Evolutionary conservation across 2,113 vertebrate species (phyloP), one percentile per base, ranked within the genome.

Genomic region (Sinocyclocheilus grahami): DNA sequence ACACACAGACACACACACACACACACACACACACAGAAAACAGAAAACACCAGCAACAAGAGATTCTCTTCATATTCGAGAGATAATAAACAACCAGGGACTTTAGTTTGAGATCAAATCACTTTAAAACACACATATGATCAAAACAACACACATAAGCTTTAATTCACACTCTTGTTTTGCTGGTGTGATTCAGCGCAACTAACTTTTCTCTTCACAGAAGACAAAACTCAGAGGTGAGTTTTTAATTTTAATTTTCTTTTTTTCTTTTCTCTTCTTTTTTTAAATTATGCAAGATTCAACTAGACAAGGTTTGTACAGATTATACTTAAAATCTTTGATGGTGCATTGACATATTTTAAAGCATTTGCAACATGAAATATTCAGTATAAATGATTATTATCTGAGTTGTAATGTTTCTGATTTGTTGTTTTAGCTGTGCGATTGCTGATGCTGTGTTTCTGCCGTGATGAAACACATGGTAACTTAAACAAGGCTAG

Each of bases 41-140:
- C 39, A 86, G 63, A 74, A 55, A 72, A 33, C 76, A 83, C 83
- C 82, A 80, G 80, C 69, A 62, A 55, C 53, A 39, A 82, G 85
- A 86, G 90, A 87, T 83, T 89, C 53, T 85, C 58, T 9, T 24
- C 2, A 69, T 46, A 6, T 78, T 86, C 88, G 80, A 37, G 85
- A 87, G 83, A 87, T 93, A 94, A 94, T 90, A 93, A 94, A 93
- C 92, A 89, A 91, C 91, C 77, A 89, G 93, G 94, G 92, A 93
- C 92, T 55, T 39, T 79, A 77, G 24, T 72, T 53, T 63, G 22
- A 65, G 81, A 78, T 77, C 77, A 69, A 9, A 20, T 86, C 82
- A 74, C 20, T 48, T 33, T 30, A 63, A 79, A 81, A 85, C 83
- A 81, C 75, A 72, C 78, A n/a, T 48, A 24, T 78, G 53, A 65